Percentiles rank a stretch among this genome's conserved stretches.
These are phyloP conservation scores for Equus quagga DNA, from an alignment of 2,113 vertebrate genomes.

Conservation along the genomic window DNA sequence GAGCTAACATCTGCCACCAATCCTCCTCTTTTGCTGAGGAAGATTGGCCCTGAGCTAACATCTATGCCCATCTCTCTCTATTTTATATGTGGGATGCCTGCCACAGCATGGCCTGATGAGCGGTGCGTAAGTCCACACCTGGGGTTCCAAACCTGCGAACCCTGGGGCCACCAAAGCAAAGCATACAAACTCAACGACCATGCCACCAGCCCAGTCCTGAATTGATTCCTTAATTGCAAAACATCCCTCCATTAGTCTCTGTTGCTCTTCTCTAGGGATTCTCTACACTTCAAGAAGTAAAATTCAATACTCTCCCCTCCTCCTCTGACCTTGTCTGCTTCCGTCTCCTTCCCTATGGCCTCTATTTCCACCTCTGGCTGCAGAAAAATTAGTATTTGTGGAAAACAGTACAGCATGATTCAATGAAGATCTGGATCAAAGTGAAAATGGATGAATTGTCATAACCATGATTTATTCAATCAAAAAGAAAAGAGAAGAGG, in stretches of 20 bases:
- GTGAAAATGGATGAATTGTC: background rate
- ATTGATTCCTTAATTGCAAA: background rate
- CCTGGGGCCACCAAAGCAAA: no score
- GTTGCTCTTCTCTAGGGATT: background rate
- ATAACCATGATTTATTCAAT: background rate
- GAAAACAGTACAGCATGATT: background rate
- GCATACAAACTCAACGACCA: no score
- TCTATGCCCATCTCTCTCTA: no score
- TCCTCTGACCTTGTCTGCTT: background rate
- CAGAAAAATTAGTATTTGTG: background rate
- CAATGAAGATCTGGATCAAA: background rate
- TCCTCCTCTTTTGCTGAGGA: no score
- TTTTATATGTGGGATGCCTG: no score
- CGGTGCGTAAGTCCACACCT: no score
- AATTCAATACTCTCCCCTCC: background rate
- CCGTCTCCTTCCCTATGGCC: background rate
- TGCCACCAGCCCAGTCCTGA: no score
- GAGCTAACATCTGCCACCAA: no score
- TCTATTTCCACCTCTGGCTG: background rate
- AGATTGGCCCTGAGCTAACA: no score
- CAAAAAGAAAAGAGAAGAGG: background rate
- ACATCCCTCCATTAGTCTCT: background rate
- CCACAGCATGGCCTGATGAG: no score
- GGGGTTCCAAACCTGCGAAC: no score
- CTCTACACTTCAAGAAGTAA: constrained; percentile 16